Evolutionary conservation across 2,113 vertebrate genomes (phyloP).

Genomic region (Brienomyrus longianalis): DNA sequence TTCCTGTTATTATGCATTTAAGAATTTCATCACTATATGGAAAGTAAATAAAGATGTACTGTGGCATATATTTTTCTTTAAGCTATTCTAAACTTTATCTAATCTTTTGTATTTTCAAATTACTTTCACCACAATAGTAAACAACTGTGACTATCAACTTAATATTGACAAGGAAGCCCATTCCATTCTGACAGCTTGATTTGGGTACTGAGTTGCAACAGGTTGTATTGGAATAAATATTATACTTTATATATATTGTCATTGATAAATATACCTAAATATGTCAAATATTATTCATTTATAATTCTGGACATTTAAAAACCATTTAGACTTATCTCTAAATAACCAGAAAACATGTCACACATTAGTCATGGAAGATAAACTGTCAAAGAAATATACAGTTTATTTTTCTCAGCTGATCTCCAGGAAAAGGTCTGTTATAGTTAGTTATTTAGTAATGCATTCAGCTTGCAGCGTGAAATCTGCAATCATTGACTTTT

Average conservation of each 20-base stretch:
- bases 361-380: neutral
- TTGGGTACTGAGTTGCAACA: neutral
- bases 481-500: neutral
- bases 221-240: neutral
- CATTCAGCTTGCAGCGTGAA: neutral
- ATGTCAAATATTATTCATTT: neutral
- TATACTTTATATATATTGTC: neutral
- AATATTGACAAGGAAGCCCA: neutral
- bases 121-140: neutral
- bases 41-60: neutral
- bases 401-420: neutral
- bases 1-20: neutral
- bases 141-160: neutral
- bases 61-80: neutral
- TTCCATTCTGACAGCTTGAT: neutral
- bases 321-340: neutral
- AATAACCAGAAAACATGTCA: neutral
- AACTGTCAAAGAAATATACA: neutral
- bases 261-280: neutral
- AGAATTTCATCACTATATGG: neutral
- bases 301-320: neutral
- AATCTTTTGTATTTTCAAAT: slow-evolving; percentile 3
- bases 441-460: neutral
- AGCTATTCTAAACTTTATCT: neutral
- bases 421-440: neutral